Conservation (phyloP, 2,113 vertebrate species). For the Corythornis vintsioides region DNA sequence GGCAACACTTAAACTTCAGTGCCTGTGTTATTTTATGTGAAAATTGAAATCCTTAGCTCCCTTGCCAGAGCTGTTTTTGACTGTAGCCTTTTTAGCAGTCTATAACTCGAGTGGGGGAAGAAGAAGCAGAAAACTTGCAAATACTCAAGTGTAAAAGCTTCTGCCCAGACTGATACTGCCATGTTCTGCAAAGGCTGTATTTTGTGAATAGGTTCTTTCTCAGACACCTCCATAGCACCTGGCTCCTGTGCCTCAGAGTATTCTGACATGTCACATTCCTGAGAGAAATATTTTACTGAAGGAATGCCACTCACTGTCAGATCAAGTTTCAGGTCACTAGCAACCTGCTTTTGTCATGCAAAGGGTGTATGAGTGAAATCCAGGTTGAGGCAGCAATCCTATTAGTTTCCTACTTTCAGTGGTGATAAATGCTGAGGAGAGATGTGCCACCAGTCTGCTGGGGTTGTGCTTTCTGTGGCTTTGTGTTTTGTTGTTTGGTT, state of each 20-base stretch:
- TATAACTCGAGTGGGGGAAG: not conserved
- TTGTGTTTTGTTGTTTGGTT: not conserved
- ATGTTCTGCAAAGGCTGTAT: not conserved
- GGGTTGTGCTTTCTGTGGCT: too few relatives aligned
- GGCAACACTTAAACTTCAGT: not conserved
- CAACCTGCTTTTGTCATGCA: not conserved
- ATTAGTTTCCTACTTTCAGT: not conserved
- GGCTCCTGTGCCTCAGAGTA: not conserved
- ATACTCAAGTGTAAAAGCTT: not conserved
- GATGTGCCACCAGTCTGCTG: not conserved
- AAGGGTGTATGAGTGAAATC: not conserved
- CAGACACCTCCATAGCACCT: not conserved
- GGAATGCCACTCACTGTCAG: not conserved
- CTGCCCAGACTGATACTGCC: not conserved
- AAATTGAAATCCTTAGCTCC: not conserved
- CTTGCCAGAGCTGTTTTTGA: not conserved
- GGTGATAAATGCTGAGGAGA: not conserved
- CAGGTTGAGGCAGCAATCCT: not conserved
- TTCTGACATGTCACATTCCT: not conserved
- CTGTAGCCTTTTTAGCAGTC: not conserved
- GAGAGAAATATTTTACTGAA: not conserved
- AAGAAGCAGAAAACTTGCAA: not conserved
- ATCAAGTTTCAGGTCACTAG: not conserved
- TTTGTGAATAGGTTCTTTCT: not conserved
- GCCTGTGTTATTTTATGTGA: not conserved